Percentiles rank a stretch among this genome's conserved stretches.
phyloP scores from a whole-genome alignment of 2,888 invertebrate genomes.

The Epirrita christyi region DNA sequence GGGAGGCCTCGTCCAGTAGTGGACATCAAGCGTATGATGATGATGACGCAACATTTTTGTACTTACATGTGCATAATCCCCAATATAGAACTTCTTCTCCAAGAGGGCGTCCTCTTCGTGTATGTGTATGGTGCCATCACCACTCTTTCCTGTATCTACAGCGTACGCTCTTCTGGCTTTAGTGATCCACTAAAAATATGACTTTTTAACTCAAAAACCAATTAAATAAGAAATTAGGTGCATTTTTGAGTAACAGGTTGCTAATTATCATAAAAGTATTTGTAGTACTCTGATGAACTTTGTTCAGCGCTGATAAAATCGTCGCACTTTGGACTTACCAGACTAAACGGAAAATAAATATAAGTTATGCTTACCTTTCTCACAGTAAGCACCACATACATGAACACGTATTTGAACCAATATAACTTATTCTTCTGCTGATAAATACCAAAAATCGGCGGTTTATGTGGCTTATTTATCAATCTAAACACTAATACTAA shows the following conservation, averaged over 20 bases:
- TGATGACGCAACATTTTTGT: no score
- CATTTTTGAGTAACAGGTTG: no score
- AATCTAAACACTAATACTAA: slow-evolving; percentile 62
- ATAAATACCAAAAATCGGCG: slow-evolving; percentile 80
- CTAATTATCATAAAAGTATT: neutral
- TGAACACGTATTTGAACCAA: slow-evolving; percentile 77
- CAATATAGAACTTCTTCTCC: slow-evolving; percentile 84
- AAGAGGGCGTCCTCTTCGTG: slow-evolving; percentile 67
- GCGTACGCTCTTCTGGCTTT: slow-evolving; percentile 55
- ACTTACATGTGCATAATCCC: slow-evolving; percentile 76
- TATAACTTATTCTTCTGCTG: slow-evolving; percentile 77
- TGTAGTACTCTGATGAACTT: neutral
- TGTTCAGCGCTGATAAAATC: neutral
- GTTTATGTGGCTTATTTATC: slow-evolving; percentile 61
- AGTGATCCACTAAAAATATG: slow-evolving; percentile 51
- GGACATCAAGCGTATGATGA: no score
- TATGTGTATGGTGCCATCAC: slow-evolving; percentile 64
- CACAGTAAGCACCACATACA: slow-evolving; percentile 68
- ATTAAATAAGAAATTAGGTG: no score
- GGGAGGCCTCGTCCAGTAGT: no score
- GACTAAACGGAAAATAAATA: neutral
- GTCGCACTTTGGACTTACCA: neutral
- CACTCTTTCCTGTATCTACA: slow-evolving; percentile 59
- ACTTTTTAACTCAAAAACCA: neutral
- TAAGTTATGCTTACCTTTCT: slow-evolving; percentile 78